These are phyloP conservation scores for Cepaea hortensis DNA, from an alignment of 2,888 invertebrate genomes.

Conservation along the genomic window DNA sequence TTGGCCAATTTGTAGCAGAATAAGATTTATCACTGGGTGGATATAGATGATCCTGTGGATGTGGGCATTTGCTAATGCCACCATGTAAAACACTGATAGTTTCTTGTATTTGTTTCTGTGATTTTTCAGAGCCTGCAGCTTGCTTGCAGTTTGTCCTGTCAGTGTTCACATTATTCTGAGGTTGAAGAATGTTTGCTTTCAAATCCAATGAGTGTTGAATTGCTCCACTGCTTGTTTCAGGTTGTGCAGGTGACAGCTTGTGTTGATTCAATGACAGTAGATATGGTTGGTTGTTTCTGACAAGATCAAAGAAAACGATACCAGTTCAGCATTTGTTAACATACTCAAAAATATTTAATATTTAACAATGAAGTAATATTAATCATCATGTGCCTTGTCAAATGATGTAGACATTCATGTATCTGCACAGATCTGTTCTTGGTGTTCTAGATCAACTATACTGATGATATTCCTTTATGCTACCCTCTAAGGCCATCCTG, in stretches of 20 bases:
- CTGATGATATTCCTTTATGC: too few species aligned
- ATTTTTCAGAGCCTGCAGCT: not conserved
- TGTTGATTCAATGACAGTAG: not conserved
- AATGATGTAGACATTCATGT: too few species aligned
- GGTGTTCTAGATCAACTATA: too few species aligned
- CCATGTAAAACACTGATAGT: not conserved
- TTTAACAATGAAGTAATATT: too few species aligned
- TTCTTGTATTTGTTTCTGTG: not conserved
- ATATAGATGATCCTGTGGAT: not conserved
- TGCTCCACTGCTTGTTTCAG: not conserved
- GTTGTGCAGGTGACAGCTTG: not conserved
- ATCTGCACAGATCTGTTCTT: too few species aligned
- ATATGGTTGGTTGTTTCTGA: conserved; percentile 5
- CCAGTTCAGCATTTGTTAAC: too few species aligned
- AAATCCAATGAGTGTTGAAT: not conserved
- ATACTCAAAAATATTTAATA: too few species aligned
- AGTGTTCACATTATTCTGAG: not conserved
- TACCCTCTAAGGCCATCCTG: too few species aligned
- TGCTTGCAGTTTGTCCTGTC: not conserved
- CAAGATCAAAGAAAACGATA: conserved; percentile 11
- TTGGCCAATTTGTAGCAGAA: not conserved
- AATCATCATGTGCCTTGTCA: too few species aligned
- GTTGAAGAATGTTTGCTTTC: not conserved
- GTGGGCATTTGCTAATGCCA: not conserved
- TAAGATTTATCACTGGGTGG: not conserved